Base-by-base conservation (phyloP, 2,113 vertebrate species). In the Toxotes chatareus region DNA sequence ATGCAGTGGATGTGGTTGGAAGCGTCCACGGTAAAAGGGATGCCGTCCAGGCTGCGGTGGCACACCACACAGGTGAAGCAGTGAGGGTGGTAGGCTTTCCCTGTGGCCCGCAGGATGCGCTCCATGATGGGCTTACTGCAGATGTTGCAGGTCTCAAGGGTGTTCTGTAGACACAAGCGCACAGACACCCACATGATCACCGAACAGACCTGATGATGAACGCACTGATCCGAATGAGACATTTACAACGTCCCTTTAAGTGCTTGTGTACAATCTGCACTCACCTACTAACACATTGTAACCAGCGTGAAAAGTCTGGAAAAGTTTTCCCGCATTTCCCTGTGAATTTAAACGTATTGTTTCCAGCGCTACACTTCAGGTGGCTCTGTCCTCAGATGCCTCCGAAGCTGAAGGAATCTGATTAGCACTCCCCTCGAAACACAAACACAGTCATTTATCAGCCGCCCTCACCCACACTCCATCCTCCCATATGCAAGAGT, bases 41-140 rank as follows among this genome's bases (percentile, higher is more conserved):
- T 96, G n/a, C 98, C 98, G 13, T 99, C 97, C 93, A 99, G 94
- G 91, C 97, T 99, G 88, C 96, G 97, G 67, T 96, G 96, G 85
- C 98, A 99, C 90, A 99, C 97, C 92, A 99, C 97, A 0, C 98
- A 99, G 93, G 97, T 99, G 92, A 99, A 99, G 94, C 98, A 99
- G 93, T 99, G 98, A 19, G 98, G 98, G 66, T 99, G 98, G 81
- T 99, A 99, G 67, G 98, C 97, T 90, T 99, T 99, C 56, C 98
- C 98, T 0, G 97, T 99, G n/a, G 98, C 98, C 59, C 97, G 93
- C 46, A 99, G 96, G 87, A 99, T 99, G 79, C 97, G 95, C 79
- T 99, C 98, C 98, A 99, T 98, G 94, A 99, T 99, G 88, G 98
- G 97, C 90, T 98, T 97, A 73, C 95, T 93, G 2, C 98, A 99